Evolutionary conservation across 2,113 vertebrate genomes (phyloP).

Genomic region (Petrocephalus zakoni): DNA sequence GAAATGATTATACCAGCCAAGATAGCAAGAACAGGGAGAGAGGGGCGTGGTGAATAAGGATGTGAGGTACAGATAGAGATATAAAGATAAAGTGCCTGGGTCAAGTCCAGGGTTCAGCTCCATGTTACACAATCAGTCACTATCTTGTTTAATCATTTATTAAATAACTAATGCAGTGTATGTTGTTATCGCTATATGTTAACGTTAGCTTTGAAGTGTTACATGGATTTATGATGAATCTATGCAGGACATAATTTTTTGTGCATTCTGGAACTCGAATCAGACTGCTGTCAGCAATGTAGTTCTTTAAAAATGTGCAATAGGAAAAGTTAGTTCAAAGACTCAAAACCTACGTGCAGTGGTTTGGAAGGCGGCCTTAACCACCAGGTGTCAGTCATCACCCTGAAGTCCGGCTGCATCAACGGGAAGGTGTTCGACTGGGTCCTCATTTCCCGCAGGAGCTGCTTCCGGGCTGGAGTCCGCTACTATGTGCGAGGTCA

Average conservation of each 20-base stretch:
- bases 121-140: neutral
- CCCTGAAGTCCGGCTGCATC: constrained; percentile 80
- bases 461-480: constrained; percentile 90
- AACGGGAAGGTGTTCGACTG: constrained; percentile 90
- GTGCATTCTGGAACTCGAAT: neutral
- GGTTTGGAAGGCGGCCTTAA: constrained; percentile 38
- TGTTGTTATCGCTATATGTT: neutral
- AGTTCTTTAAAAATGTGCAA: neutral
- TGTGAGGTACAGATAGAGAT: neutral
- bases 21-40: neutral
- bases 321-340: neutral
- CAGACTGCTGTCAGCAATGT: neutral
- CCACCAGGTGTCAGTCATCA: constrained; percentile 63
- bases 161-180: neutral
- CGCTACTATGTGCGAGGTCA: constrained; percentile 93
- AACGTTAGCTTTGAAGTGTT: neutral
- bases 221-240: neutral
- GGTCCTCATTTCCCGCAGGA: constrained; percentile 89
- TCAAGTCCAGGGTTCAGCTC: neutral
- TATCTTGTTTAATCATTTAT: neutral
- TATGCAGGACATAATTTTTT: neutral
- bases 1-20: neutral
- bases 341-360: neutral
- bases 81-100: neutral
- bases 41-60: neutral